phyloP scores from a whole-genome alignment of 2,888 invertebrate genomes.

The Arenicola marina region DNA sequence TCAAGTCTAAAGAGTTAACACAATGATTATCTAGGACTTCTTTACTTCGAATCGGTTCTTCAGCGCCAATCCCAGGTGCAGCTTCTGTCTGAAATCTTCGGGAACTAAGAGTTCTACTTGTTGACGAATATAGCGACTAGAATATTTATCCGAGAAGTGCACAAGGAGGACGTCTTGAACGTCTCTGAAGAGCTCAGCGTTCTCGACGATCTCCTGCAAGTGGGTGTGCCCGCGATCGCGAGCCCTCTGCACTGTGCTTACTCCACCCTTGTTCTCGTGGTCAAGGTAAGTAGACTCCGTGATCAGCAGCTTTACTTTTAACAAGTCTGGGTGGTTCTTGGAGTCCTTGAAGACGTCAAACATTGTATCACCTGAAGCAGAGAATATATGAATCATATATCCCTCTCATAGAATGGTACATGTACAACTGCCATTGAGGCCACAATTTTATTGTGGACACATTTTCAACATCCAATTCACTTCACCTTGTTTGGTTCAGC shows the following conservation, averaged over 20 bases:
- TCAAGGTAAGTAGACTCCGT: constrained; percentile 8
- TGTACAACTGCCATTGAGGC: too few relatives aligned
- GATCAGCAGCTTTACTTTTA: constrained; percentile 3
- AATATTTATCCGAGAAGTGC: constrained; percentile 11
- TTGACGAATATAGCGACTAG: neutral
- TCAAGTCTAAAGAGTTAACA: too few relatives aligned
- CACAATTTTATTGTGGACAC: too few relatives aligned
- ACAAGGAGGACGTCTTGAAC: constrained; percentile 1
- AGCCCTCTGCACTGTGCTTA: neutral
- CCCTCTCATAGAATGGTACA: too few relatives aligned
- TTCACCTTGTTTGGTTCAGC: too few relatives aligned
- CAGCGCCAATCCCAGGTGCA: neutral
- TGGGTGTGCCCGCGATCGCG: constrained; percentile 4
- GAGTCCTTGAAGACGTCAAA: neutral
- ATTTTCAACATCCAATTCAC: too few relatives aligned
- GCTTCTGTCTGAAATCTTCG: neutral
- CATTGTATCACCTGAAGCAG: constrained; percentile 6
- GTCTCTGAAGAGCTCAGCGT: neutral
- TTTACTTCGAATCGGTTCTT: neutral
- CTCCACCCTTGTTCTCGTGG: neutral
- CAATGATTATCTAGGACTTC: too few relatives aligned
- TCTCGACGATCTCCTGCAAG: neutral
- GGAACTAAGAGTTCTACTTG: neutral
- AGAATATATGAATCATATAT: too few relatives aligned
- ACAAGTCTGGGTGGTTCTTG: constrained; percentile 2